Percentiles rank a stretch among this genome's conserved stretches.
Conservation (phyloP, 2,797 vertebrate genomes). For the Tenualosa thibaudeaui region DNA sequence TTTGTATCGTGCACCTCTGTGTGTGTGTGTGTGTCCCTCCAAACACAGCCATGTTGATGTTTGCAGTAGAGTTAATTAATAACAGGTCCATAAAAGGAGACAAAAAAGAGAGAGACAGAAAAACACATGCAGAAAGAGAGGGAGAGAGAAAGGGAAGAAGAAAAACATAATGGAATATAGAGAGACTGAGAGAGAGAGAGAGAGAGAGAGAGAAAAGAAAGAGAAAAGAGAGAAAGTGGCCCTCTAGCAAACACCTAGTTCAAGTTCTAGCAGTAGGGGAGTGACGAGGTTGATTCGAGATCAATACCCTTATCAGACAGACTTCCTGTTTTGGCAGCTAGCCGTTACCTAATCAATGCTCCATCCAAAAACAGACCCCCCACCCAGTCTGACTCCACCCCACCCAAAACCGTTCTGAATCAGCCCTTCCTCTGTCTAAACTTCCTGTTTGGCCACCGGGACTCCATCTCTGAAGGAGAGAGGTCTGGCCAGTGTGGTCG, state of each 20-base stretch:
- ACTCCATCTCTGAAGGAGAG: neutral
- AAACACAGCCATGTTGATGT: slow-evolving; percentile 58
- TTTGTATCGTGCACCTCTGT: slow-evolving; percentile 26
- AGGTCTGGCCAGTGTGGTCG: neutral
- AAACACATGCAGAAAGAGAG: slow-evolving; percentile 22
- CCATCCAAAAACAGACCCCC: neutral
- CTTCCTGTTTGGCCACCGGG: neutral
- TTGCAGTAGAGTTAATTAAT: slow-evolving; percentile 76
- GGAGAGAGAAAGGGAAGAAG: slow-evolving; percentile 17
- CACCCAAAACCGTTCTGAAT: neutral
- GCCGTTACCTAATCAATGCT: slow-evolving; percentile 7
- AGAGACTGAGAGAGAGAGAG: neutral
- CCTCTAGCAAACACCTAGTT: slow-evolving; percentile 5
- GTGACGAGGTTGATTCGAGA: neutral
- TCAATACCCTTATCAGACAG: neutral
- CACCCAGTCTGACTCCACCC: neutral
- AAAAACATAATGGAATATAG: neutral
- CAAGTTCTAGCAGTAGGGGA: neutral
- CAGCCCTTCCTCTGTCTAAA: neutral
- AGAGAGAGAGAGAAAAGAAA: neutral
- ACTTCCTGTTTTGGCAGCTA: slow-evolving; percentile 20
- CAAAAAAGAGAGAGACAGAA: slow-evolving; percentile 1
- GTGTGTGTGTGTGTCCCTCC: slow-evolving; percentile 8
- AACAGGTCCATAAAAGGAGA: slow-evolving; percentile 53
- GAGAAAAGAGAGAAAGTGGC: neutral